phyloP scores from a whole-genome alignment of 2,113 vertebrate genomes.

The Forbesichthys agassizii region DNA sequence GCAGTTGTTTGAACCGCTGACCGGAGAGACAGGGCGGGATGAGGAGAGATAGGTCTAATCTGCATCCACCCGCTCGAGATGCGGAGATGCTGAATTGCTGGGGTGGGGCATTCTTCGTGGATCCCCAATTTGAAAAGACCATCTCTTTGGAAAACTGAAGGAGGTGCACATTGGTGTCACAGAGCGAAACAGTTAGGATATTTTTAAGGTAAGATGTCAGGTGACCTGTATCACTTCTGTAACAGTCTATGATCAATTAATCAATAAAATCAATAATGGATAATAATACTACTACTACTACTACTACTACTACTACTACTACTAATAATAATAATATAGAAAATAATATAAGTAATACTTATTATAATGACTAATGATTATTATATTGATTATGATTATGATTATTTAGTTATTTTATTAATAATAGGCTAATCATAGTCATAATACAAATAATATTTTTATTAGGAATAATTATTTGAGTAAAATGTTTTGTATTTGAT shows the following conservation, averaged over 20 bases:
- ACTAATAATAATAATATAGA: background rate
- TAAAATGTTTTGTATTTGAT: background rate
- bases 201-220: background rate
- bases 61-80: constrained; percentile 32
- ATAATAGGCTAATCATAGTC: background rate
- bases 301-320: background rate
- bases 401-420: background rate
- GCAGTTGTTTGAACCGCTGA: background rate
- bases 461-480: background rate
- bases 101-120: background rate
- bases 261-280: background rate
- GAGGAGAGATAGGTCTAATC: constrained; percentile 61
- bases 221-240: background rate
- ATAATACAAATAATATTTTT: background rate
- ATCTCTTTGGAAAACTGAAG: too few species aligned
- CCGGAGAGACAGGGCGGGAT: constrained; percentile 16
- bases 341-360: background rate
- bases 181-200: background rate
- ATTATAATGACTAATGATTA: background rate
- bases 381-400: background rate
- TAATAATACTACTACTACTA: background rate
- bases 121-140: background rate
- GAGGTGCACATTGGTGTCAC: background rate
- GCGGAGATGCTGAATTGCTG: background rate
- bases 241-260: background rate